A percentile compares a stretch with the other conserved stretches of the same genome.
phyloP scores from a whole-genome alignment of 2,113 vertebrate genomes.

The Orientallactaga bullata region DNA sequence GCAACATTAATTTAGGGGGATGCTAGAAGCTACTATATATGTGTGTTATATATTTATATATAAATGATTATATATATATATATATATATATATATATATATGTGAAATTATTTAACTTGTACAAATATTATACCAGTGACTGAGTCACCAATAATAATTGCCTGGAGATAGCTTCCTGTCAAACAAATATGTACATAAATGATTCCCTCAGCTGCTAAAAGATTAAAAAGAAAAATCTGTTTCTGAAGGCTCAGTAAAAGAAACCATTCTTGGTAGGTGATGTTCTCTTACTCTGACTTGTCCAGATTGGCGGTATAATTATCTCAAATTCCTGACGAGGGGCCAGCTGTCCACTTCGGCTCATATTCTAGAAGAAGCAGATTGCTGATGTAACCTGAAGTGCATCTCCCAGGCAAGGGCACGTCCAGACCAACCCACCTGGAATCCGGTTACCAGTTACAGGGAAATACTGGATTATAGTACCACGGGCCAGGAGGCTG shows the following conservation, averaged over 20 bases:
- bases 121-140: background rate
- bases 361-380: background rate
- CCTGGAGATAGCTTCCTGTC: background rate
- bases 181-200: background rate
- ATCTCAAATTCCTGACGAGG: background rate
- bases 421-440: background rate
- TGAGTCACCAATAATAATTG: constrained; percentile 4
- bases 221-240: background rate
- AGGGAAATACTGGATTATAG: background rate
- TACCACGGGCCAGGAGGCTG: too few species aligned
- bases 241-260: background rate
- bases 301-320: background rate
- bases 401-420: background rate
- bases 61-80: too few species aligned
- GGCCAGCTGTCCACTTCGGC: background rate
- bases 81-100: too few species aligned
- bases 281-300: background rate
- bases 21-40: background rate
- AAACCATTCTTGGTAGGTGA: background rate
- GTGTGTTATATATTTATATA: background rate
- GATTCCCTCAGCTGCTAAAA: background rate
- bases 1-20: background rate
- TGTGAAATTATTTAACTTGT: background rate
- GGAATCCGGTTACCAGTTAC: background rate
- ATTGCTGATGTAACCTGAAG: background rate